A percentile compares a stretch with the other conserved stretches of the same genome.
Evolutionary conservation across 2,797 vertebrate genomes (phyloP).

Genomic region (Pseudomugil gertrudae): DNA sequence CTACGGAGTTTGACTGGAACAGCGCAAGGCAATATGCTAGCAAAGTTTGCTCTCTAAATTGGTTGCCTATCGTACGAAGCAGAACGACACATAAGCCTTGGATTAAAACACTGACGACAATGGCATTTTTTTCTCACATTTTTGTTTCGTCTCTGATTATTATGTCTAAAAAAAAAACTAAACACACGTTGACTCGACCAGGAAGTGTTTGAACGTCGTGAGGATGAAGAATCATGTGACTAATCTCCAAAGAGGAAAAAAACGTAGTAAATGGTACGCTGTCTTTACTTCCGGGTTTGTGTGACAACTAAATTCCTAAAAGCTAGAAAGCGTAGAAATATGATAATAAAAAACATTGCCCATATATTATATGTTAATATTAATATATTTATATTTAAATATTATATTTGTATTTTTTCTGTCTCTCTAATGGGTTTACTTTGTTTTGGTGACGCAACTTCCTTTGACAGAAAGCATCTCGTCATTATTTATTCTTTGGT

Average conservation of each 20-base stretch:
- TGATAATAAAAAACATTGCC: no score
- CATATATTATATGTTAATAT: no score
- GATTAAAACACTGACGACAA: not conserved
- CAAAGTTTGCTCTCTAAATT: fast-evolving
- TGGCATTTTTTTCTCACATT: not conserved
- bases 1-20: not conserved
- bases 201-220: constrained; percentile 41
- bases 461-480: not conserved
- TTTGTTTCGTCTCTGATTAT: no score
- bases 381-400: no score
- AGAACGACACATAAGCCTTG: not conserved
- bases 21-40: constrained; percentile 20
- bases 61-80: not conserved
- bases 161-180: constrained; percentile 32
- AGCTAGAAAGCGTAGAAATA: no score
- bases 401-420: no score
- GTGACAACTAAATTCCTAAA: not conserved
- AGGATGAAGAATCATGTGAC: constrained; percentile 21
- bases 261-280: fast-evolving
- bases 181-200: not conserved
- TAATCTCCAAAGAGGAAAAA: constrained; percentile 29
- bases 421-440: not conserved
- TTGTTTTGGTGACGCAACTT: not conserved
- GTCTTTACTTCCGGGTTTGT: constrained; percentile 26
- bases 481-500: constrained; percentile 44